phyloP scores from a whole-genome alignment of 92 coral and sea anemone genomes.

The Zoanthus solanderi region DNA sequence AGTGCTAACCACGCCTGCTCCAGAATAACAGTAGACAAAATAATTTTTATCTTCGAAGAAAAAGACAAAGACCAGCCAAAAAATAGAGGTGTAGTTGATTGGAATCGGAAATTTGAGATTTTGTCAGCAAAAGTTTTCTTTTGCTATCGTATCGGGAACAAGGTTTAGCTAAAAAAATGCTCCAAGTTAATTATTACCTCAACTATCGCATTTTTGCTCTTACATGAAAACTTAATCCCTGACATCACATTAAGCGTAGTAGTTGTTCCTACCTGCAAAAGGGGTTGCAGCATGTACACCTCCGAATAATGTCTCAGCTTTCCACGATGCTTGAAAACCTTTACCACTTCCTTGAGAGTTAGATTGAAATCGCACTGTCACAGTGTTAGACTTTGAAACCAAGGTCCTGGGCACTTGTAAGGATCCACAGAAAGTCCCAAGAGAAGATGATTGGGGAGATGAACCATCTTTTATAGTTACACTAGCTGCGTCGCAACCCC shows the following conservation, averaged over 20 bases:
- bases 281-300: not conserved
- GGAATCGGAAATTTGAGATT: no score
- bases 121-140: no score
- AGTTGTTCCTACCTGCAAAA: not conserved
- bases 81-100: no score
- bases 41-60: no score
- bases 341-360: not conserved
- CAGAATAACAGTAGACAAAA: no score
- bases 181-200: no score
- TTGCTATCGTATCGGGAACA: no score
- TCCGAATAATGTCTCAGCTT: not conserved
- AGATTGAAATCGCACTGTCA: conserved; percentile 18
- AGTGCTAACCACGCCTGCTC: no score
- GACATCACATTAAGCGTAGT: not conserved
- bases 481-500: conserved; percentile 26
- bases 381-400: conserved; percentile 26
- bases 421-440: conserved; percentile 34
- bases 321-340: conserved; percentile 41
- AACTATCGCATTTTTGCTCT: no score
- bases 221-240: not conserved
- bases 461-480: conserved; percentile 23
- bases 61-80: no score
- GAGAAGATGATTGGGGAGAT: not conserved
- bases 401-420: not conserved
- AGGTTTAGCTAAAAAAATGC: no score